Evolutionary conservation across 2,113 vertebrate species (phyloP), one percentile per base, ranked within the genome.

Genomic region (Dryoscopus gambensis): DNA sequence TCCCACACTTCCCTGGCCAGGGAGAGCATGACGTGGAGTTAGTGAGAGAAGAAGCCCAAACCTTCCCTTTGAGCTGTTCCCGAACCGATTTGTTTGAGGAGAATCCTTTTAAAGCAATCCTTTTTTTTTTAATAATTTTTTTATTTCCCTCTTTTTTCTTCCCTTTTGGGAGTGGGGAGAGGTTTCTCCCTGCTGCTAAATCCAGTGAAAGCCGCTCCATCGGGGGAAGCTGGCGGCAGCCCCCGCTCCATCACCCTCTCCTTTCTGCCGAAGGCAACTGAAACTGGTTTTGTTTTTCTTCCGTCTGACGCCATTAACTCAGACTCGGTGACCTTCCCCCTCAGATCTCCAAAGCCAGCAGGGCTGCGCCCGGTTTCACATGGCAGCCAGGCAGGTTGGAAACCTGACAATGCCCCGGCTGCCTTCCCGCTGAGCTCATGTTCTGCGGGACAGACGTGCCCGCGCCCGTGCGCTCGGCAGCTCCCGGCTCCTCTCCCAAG

Each of bases 71-170:
- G 7, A 18, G 50, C 50, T 15, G 3, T 55, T 76, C 53, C 55
- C 70, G 64, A 12, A 33, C 31, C n/a, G 13, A 10, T 57, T 44
- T 20, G 4, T 84, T 53, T 31, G n/a, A 27, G n/a, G 15, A 25
- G 69, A 19, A 8, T 18, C 8, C 21, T 30, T 30, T n/a, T 25
- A 3, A 11, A 47, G 17, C 4, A 1, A 12, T 13, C 1, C 1
- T 30, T 10, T 14, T 15, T 17, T 8, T 35, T 19, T 8, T 1
- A 2, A 35, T 20, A 11, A 9, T 8, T n/a, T 21, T 28, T n/a
- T 22, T 5, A 9, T 78, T 53, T 33, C 47, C 23, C 10, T 33
- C 2, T 0, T 62, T 33, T 31, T 27, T 15, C 7, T 9, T 39
- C 25, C 27, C 31, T 39, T 82, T 42, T 44, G 49, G n/a, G 12